Evolutionary conservation across 2,113 vertebrate genomes (phyloP).

Genomic region (Potamarius usumacintae): DNA sequence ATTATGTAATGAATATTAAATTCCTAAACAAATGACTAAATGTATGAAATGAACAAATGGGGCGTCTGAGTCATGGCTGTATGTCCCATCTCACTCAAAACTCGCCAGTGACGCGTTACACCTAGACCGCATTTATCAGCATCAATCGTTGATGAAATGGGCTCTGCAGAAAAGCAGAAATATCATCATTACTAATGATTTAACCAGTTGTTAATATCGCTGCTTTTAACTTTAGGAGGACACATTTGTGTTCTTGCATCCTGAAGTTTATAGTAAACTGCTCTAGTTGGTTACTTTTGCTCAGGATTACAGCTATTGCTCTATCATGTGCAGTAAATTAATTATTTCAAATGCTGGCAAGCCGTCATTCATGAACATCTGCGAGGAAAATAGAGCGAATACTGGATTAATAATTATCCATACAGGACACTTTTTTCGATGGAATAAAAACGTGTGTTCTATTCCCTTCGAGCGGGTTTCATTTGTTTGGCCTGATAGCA

Average conservation of each 20-base stretch:
- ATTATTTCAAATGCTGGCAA: not conserved
- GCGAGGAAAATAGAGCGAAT: not conserved
- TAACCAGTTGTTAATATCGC: not conserved
- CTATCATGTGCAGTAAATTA: not conserved
- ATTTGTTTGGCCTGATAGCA: too few relatives aligned
- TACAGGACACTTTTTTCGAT: too few relatives aligned
- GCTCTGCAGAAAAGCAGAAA: not conserved
- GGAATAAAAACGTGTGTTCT: too few relatives aligned
- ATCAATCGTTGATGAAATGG: not conserved
- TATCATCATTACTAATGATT: not conserved
- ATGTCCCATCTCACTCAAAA: not conserved
- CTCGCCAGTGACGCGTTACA: not conserved
- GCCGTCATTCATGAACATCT: not conserved
- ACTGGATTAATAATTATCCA: not conserved
- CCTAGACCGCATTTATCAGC: not conserved
- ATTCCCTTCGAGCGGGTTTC: too few relatives aligned
- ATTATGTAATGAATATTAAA: not conserved
- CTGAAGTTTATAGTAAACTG: not conserved
- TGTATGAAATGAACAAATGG: not conserved
- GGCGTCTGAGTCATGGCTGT: not conserved
- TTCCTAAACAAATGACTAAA: constrained; percentile 4
- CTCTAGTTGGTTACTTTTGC: not conserved
- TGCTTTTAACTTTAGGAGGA: not conserved
- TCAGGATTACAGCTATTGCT: not conserved
- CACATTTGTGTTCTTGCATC: not conserved